These are phyloP conservation scores for Branchellion lobata DNA, from an alignment of 2,888 invertebrate species.

Conservation along the genomic window DNA sequence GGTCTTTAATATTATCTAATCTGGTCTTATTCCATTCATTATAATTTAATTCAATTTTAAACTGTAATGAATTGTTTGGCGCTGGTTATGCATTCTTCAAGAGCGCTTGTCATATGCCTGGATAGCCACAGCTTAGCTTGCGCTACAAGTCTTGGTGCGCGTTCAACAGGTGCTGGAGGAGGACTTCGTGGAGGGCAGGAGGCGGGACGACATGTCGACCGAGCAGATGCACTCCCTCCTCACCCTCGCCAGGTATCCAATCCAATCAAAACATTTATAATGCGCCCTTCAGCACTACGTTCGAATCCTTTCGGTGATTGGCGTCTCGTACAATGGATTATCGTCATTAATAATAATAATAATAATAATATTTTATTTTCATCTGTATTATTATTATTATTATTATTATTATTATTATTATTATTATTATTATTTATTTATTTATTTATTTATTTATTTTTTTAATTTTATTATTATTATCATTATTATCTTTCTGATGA, in stretches of 20 bases:
- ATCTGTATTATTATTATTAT: too few species aligned
- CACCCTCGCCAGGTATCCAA: not conserved
- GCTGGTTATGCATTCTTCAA: too few species aligned
- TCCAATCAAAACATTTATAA: not conserved
- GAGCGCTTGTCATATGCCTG: too few species aligned
- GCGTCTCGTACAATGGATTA: too few species aligned
- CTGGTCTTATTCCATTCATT: too few species aligned
- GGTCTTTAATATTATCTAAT: not conserved
- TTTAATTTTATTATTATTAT: not conserved
- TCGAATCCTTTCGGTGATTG: not conserved
- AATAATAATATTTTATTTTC: too few species aligned
- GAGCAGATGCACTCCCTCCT: constrained; percentile 6
- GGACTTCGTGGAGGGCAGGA: not conserved
- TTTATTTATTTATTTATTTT: not conserved
- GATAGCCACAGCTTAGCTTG: too few species aligned
- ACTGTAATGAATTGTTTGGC: too few species aligned
- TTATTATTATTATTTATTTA: not conserved
- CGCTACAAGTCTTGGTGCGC: too few species aligned
- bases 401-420: not conserved
- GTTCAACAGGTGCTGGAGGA: too few species aligned
- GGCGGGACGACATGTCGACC: not conserved
- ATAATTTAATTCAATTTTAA: too few species aligned
- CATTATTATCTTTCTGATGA: not conserved
- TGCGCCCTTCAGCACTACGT: not conserved
- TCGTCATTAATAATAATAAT: too few species aligned